A percentile compares a stretch with the other conserved stretches of the same genome.
Evolutionary conservation across 2,888 invertebrate species (phyloP).

Genomic region (Steinernema scapterisci): DNA sequence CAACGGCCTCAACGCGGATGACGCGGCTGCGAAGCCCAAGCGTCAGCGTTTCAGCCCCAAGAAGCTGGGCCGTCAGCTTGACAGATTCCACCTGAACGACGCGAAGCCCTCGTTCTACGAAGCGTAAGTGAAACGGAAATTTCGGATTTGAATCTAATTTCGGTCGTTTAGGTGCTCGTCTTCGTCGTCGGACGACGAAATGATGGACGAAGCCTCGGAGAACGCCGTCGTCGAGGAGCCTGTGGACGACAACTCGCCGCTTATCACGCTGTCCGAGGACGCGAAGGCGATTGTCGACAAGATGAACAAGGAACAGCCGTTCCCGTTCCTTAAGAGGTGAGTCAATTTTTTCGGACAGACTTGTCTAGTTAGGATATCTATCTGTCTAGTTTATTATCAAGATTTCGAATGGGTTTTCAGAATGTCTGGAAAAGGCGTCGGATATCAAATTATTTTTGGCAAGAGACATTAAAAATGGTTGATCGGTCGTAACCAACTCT

Average conservation of each 20-base stretch:
- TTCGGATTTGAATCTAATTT: neutral
- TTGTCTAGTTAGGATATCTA: neutral
- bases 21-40: neutral
- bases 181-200: conserved; percentile 19
- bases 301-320: neutral
- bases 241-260: neutral
- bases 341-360: neutral
- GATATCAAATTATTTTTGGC: too few relatives aligned
- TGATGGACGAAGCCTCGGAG: neutral
- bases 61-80: neutral
- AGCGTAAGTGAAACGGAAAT: neutral
- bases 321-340: neutral
- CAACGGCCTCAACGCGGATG: neutral
- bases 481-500: too few relatives aligned
- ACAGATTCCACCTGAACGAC: neutral
- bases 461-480: too few relatives aligned
- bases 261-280: neutral
- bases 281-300: neutral
- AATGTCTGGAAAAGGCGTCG: too few relatives aligned
- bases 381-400: too few relatives aligned
- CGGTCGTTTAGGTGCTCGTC: neutral
- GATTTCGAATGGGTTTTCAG: too few relatives aligned
- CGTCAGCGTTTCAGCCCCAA: neutral
- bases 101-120: neutral
- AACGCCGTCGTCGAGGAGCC: conserved; percentile 14